Percentiles rank a stretch among this genome's conserved stretches.
These are phyloP conservation scores for Otolemur crassicaudatus DNA, from an alignment of 2,797 vertebrate species.

Conservation along the genomic window DNA sequence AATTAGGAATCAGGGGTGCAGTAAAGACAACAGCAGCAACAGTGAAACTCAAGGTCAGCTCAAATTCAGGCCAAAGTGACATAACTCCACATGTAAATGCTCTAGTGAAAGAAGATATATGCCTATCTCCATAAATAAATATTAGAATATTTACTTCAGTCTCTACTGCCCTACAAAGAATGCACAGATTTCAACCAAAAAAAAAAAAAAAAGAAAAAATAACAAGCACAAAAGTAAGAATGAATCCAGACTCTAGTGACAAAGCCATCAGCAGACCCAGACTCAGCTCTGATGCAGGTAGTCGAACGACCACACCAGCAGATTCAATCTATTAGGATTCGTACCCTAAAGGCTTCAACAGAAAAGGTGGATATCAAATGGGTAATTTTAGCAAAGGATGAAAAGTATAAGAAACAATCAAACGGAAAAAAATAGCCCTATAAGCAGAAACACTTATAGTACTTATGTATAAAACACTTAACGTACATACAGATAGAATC, in stretches of 20 bases:
- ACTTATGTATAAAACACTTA: too few relatives aligned
- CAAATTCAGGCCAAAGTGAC: background rate
- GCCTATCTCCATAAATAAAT: background rate
- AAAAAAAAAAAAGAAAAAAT: background rate
- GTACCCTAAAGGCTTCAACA: background rate
- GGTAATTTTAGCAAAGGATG: background rate
- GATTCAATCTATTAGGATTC: background rate
- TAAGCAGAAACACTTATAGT: too few relatives aligned
- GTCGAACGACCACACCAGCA: too few relatives aligned
- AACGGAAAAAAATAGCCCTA: too few relatives aligned
- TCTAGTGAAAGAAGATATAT: background rate
- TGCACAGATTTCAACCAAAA: background rate
- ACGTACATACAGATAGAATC: too few relatives aligned
- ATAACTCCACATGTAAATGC: background rate
- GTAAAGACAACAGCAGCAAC: background rate
- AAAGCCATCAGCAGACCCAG: background rate
- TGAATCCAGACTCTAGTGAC: background rate
- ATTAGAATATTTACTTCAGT: background rate
- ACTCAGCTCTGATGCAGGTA: background rate
- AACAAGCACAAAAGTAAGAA: background rate
- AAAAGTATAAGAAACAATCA: background rate
- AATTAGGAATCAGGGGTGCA: background rate
- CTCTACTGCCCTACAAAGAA: background rate
- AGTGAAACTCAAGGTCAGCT: background rate
- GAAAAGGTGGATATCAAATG: background rate